Conservation (phyloP, 2,888 invertebrate genomes). For the Mechanitis messenoides region DNA sequence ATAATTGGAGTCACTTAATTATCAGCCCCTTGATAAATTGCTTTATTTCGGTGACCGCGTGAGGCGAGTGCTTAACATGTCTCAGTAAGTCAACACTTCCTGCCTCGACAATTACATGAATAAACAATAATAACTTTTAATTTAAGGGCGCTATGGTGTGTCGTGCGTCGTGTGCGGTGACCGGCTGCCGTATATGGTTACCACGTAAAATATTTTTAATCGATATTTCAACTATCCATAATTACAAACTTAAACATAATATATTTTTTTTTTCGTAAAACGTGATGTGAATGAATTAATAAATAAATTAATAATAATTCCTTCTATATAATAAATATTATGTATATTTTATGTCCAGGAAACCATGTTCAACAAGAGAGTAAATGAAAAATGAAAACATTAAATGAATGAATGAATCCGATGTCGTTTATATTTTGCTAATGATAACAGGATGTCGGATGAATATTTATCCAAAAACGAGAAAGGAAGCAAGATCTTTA, state of each 20-base stretch:
- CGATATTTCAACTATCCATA: conserved; percentile 43
- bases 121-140: conserved; percentile 74
- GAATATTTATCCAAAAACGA: conserved; percentile 6
- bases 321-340: too few relatives aligned
- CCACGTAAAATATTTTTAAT: conserved; percentile 35
- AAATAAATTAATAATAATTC: too few relatives aligned
- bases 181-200: conserved; percentile 48
- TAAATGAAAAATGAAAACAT: too few relatives aligned
- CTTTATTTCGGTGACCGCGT: conserved; percentile 59
- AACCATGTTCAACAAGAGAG: too few relatives aligned
- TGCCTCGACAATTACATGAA: conserved; percentile 66
- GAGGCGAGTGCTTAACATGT: conserved; percentile 35
- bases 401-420: too few relatives aligned
- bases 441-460: neutral
- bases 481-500: conserved; percentile 25
- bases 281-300: conserved; percentile 6
- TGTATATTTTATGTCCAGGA: too few relatives aligned
- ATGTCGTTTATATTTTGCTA: too few relatives aligned
- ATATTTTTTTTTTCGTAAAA: conserved; percentile 10
- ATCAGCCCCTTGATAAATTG: conserved; percentile 44
- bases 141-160: conserved; percentile 36
- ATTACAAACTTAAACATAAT: conserved; percentile 33
- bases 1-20: conserved; percentile 32
- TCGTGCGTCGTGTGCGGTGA: conserved; percentile 61
- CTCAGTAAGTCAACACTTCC: conserved; percentile 47